Percentiles rank a stretch among this genome's conserved stretches.
Evolutionary conservation across 2,113 vertebrate genomes (phyloP).

Genomic region (Nesoenas mayeri): DNA sequence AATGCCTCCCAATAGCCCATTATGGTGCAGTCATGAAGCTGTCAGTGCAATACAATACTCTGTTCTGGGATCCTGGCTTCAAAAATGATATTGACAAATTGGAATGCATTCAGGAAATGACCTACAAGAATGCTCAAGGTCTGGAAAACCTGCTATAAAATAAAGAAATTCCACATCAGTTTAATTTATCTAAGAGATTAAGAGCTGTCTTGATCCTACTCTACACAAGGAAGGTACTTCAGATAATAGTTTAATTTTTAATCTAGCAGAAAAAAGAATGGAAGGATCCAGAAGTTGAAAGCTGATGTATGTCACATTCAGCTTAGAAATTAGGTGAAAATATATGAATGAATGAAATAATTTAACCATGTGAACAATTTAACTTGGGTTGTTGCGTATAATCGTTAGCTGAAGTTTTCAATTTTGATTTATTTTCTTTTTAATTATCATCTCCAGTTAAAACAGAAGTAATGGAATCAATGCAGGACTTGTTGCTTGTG

Average conservation of each 20-base stretch:
- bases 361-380: background rate
- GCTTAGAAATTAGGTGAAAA: background rate
- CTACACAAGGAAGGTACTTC: background rate
- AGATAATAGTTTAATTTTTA: background rate
- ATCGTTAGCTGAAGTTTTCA: background rate
- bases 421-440: background rate
- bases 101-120: background rate
- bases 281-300: background rate
- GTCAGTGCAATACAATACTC: background rate
- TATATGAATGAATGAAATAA: background rate
- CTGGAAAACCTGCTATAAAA: background rate
- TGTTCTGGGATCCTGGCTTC: background rate
- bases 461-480: background rate
- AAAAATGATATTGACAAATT: conserved; percentile 5
- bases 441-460: background rate
- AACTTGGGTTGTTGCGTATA: background rate
- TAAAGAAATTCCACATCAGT: background rate
- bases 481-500: background rate
- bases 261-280: background rate
- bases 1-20: background rate
- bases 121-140: conserved; percentile 16
- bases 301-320: background rate
- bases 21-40: background rate
- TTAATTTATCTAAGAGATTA: conserved; percentile 32
- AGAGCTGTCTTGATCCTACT: background rate